Evolutionary conservation across 35 echinoderm and acorn worm species (phyloP).

Genomic region (Anneissia japonica): DNA sequence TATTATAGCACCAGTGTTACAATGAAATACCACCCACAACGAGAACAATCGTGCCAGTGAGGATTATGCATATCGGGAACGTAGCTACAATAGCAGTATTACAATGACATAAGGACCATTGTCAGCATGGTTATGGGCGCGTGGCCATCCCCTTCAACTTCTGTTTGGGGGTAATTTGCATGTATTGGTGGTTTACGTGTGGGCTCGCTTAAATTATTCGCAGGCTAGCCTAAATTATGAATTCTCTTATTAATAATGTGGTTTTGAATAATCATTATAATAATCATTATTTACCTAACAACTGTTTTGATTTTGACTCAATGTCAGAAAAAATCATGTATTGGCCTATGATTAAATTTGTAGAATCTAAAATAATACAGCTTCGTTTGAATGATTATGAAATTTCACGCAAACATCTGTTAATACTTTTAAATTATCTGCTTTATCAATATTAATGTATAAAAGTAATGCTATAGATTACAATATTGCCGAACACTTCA

Average conservation of each 20-base stretch:
- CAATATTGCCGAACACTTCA: neutral
- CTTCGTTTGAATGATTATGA: neutral
- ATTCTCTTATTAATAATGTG: neutral
- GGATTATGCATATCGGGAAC: neutral
- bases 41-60: neutral
- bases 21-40: neutral
- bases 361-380: neutral
- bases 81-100: neutral
- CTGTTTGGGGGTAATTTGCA: neutral
- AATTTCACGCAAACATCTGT: neutral
- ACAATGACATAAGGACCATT: neutral
- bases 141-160: neutral
- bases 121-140: neutral
- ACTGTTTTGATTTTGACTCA: neutral
- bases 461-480: neutral
- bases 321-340: neutral
- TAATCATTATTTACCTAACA: neutral
- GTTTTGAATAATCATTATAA: neutral
- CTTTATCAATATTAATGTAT: neutral
- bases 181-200: neutral
- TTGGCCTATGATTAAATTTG: neutral
- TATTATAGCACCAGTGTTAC: neutral
- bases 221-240: neutral
- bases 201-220: neutral
- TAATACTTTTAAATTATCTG: neutral